A percentile compares a stretch with the other conserved stretches of the same genome.
Conservation (phyloP, 1,140 invertebrate genomes). For the Paraescarpia echinospica region DNA sequence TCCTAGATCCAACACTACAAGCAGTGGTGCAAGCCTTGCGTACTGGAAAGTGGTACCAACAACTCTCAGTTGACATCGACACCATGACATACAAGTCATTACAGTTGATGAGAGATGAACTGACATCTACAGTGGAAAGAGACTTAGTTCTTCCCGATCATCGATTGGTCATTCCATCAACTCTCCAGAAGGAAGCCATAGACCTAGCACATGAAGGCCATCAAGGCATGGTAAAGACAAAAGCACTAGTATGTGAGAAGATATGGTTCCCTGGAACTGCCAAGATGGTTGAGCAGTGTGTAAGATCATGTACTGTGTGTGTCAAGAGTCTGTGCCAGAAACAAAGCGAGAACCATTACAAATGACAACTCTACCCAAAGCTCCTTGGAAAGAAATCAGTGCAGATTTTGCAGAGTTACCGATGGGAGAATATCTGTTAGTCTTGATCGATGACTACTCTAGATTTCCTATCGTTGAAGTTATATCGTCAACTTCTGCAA, state of each 20-base stretch:
- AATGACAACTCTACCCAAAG: not conserved
- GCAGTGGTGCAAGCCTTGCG: not conserved
- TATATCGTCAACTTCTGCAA: not conserved
- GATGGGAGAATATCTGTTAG: not conserved
- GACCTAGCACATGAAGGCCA: constrained; percentile 6
- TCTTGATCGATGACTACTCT: not conserved
- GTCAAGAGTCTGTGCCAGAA: too few relatives aligned
- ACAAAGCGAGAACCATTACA: constrained; percentile 10
- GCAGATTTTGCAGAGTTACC: not conserved
- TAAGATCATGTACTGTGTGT: not conserved
- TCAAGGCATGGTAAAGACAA: constrained; percentile 10
- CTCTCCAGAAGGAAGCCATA: constrained; percentile 15
- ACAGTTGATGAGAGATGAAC: not conserved
- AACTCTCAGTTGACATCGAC: not conserved
- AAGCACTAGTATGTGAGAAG: constrained; percentile 6
- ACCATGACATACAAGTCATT: not conserved
- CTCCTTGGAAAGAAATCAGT: not conserved
- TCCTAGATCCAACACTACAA: constrained; percentile 25
- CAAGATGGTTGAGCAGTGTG: not conserved
- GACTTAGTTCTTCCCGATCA: not conserved
- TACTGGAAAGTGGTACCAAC: not conserved
- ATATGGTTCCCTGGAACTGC: constrained; percentile 18
- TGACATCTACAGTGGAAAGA: not conserved
- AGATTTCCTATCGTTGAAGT: not conserved
- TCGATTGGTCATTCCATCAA: not conserved